phyloP scores from a whole-genome alignment of 2,888 invertebrate genomes.

The Phalera bucephala region DNA sequence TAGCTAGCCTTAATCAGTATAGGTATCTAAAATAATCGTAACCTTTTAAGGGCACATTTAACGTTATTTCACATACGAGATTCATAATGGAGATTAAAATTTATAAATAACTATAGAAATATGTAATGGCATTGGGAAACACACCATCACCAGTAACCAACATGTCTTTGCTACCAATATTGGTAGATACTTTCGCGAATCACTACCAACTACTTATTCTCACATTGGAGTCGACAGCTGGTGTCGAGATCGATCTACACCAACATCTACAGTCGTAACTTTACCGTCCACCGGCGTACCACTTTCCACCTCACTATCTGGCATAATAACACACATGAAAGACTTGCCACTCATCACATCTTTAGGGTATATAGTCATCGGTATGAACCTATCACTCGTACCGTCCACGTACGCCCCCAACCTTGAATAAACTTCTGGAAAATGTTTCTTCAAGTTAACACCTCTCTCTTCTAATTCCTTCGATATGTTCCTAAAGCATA shows the following conservation, averaged over 20 bases:
- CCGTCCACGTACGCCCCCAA: constrained; percentile 92
- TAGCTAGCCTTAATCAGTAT: constrained; percentile 16
- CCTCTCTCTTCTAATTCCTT: constrained; percentile 90
- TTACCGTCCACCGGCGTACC: constrained; percentile 83
- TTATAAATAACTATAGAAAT: constrained; percentile 24
- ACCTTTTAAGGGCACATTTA: constrained; percentile 30
- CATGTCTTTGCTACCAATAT: constrained; percentile 15
- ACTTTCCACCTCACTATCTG: constrained; percentile 87
- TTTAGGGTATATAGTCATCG: constrained; percentile 93
- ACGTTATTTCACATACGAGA: constrained; percentile 42
- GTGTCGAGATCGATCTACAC: constrained; percentile 77
- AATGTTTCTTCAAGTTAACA: constrained; percentile 91
- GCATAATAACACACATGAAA: constrained; percentile 96
- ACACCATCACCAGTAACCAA: constrained; percentile 21
- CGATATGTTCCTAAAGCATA: constrained; percentile 91
- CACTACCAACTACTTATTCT: constrained; percentile 24
- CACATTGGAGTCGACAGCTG: constrained; percentile 80
- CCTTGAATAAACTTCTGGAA: constrained; percentile 93
- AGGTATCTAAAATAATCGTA: constrained; percentile 34
- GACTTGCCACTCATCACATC: constrained; percentile 91
- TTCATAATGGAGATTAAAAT: constrained; percentile 39
- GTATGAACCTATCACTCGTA: constrained; percentile 89
- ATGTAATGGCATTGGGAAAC: constrained; percentile 23
- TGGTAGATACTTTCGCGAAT: constrained; percentile 15
- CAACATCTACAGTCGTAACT: constrained; percentile 85